Evolutionary conservation across 2,888 invertebrate genomes (phyloP).

Genomic region (Candidula unifasciata): DNA sequence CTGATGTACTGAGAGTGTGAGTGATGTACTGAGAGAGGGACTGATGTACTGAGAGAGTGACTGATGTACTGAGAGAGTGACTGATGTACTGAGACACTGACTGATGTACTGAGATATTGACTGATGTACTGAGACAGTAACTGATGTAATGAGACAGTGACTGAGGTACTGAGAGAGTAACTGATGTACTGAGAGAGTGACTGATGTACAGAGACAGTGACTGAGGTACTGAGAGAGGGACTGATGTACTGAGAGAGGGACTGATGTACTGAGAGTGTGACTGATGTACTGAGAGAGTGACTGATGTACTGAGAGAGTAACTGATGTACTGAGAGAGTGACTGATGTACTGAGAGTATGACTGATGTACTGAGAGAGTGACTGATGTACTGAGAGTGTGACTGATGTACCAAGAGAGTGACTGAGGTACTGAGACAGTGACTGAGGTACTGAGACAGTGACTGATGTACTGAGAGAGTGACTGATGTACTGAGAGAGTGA

Average conservation of each 20-base stretch:
- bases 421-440: neutral
- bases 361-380: neutral
- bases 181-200: no score
- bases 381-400: neutral
- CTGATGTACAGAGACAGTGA: no score
- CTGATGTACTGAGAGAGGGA: no score
- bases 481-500: neutral
- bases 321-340: neutral
- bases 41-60: neutral
- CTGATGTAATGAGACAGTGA: no score
- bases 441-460: neutral
- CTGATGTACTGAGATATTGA: no score
- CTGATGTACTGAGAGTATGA: neutral
- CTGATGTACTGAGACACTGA: no score
- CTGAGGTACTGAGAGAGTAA: no score
- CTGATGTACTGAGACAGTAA: no score
- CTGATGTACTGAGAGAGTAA: neutral
- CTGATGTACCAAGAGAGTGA: neutral
- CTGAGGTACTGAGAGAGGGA: no score
- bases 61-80: neutral
- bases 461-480: neutral
- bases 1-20: neutral
- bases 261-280: neutral
- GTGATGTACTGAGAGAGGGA: neutral
- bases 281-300: neutral